Evolutionary conservation across 2,113 vertebrate genomes (phyloP), one percentile per base, ranked within the genome.

Genomic region (Aythya baeri): DNA sequence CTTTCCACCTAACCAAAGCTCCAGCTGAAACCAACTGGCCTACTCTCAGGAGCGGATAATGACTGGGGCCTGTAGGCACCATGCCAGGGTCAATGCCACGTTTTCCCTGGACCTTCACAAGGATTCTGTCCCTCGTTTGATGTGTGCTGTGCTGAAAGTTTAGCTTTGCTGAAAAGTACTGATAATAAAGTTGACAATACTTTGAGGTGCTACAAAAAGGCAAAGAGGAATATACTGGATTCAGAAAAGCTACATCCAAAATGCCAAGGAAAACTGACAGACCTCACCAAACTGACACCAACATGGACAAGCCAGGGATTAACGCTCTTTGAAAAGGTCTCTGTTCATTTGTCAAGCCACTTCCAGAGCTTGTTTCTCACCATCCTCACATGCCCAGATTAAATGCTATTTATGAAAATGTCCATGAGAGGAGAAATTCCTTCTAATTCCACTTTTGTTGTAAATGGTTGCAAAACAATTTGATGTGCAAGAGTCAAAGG

Each of bases 391-490:
- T 71, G 25, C 5, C 16, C 49, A 61, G 73, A 66, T 13, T 5
- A 92, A 95, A 91, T 18, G n/a, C 4, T 20, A 58, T 20, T n/a
- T 66, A 13, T 79, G 71, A 80, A 91, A 96, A 96, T 29, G 26
- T 23, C 73, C 50, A 38, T 0, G 0, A 70, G 27, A 84, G 4
- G 22, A 86, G 10, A 87, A 94, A 79, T 3, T 83, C 36, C 15
- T 91, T 84, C 31, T 62, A 29, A 87, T 50, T 93, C 36, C 34
- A 17, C 55, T 84, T 91, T 66, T 71, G 41, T 73, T 55, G 25
- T 41, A 84, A 92, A 89, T 21, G 7, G 63, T 94, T 96, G 96
- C 96, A 94, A 95, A 97, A 96, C 76, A 79, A 96, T 87, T 91
- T 79, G 71, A 83, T 93, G 57, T 62, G 83, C 66, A 84, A 94